Percentiles rank a stretch among this genome's conserved stretches.
Evolutionary conservation across 1,140 invertebrate species (phyloP).

Genomic region (Elysia chlorotica): DNA sequence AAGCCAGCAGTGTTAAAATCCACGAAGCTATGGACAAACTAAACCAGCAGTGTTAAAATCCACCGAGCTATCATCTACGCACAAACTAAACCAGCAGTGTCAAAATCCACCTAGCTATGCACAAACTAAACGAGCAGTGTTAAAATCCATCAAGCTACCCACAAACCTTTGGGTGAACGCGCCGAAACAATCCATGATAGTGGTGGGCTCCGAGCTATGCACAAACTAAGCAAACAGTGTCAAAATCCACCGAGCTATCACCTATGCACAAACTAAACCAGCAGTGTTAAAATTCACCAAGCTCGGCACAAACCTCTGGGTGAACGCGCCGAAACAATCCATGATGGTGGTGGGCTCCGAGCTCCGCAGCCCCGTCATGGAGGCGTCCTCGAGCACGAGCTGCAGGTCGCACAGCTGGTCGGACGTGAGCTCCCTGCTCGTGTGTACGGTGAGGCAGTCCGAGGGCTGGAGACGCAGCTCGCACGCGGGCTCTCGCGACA

Average conservation of each 20-base stretch:
- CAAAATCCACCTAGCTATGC: too few species aligned
- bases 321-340: constrained; percentile 75
- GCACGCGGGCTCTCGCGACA: constrained; percentile 64
- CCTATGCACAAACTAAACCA: too few species aligned
- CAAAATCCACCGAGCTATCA: too few species aligned
- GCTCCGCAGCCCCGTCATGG: constrained; percentile 62
- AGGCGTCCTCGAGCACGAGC: constrained; percentile 36
- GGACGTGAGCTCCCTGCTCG: constrained; percentile 37
- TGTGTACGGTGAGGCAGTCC: constrained; percentile 69
- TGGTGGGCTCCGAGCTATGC: constrained; percentile 67
- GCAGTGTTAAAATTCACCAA: too few species aligned
- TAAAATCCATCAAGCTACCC: too few species aligned
- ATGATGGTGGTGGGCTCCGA: constrained; percentile 68
- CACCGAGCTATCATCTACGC: too few species aligned
- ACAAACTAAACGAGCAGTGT: too few species aligned
- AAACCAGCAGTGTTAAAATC: too few species aligned
- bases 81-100: too few species aligned
- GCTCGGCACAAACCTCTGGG: constrained; percentile 65
- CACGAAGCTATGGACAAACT: too few species aligned
- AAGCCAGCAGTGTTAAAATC: too few species aligned
- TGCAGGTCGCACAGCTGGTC: constrained; percentile 28
- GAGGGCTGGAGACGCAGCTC: constrained; percentile 66
- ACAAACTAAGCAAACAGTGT: too few species aligned
- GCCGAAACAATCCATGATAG: constrained; percentile 72
- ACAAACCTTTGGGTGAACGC: constrained; percentile 70